These are phyloP conservation scores for Andricus quercusramuli DNA, from an alignment of 2,888 invertebrate species.

Conservation along the genomic window DNA sequence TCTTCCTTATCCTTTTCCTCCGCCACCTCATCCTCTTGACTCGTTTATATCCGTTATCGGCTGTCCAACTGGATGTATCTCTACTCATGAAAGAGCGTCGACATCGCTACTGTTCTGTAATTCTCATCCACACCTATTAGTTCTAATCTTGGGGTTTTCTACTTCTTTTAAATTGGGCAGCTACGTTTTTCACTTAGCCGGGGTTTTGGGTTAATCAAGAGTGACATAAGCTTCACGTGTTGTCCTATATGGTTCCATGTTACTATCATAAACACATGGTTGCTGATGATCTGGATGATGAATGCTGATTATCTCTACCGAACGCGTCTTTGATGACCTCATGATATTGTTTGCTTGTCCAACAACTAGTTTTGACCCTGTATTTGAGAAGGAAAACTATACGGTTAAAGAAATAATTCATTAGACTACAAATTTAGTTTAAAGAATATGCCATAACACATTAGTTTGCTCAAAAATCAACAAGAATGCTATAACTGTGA, in stretches of 20 bases:
- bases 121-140: slow-evolving; percentile 41
- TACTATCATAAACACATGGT: not conserved
- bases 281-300: slow-evolving; percentile 8
- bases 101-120: not conserved
- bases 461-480: no score
- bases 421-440: no score
- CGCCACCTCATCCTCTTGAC: slow-evolving; percentile 54
- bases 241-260: not conserved
- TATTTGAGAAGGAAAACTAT: no score
- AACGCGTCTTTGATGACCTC: not conserved
- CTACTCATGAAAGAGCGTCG: slow-evolving; percentile 41
- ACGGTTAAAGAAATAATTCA: no score
- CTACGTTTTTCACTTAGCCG: not conserved
- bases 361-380: not conserved
- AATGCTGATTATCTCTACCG: not conserved
- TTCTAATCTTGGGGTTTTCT: not conserved
- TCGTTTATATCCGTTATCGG: slow-evolving; percentile 62
- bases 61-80: slow-evolving; percentile 55
- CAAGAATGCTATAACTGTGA: no score
- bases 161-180: not conserved
- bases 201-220: not conserved
- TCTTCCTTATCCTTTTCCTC: slow-evolving; percentile 57
- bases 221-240: not conserved
- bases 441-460: no score
- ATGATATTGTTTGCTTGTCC: not conserved